Base-by-base conservation (phyloP, 2,888 invertebrate species). In the Dinocampus coccinellae region DNA sequence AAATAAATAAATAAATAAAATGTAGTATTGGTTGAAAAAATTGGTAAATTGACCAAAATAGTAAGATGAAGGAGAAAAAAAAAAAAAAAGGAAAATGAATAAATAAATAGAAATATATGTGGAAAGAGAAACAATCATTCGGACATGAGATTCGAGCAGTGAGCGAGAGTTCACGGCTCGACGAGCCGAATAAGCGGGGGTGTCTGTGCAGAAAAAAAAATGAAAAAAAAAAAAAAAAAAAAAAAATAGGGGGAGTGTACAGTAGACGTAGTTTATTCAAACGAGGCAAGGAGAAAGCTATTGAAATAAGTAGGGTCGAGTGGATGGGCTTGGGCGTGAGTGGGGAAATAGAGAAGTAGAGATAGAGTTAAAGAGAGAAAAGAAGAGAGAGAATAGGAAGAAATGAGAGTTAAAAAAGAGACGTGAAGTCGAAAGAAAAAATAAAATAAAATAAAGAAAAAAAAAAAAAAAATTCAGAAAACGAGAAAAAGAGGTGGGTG, bases 231-330 rank as follows among this genome's bases (percentile, higher is more conserved):
- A 20, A 22, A 13, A 20, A 29, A 34, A 20, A 22, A 33, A 16
- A 36, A 69, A 34, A 6, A 16, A 11, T 29, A 4, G 52, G 66
- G 64, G 70, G 66, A 47, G 67, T 42, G 76, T 75, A 73, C 65
- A 74, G 76, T 76, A 78, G 77, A 76, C 76, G 77, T 74, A 81
- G 82, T 80, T 85, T 83, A 83, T 84, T 85, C 84, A 84, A 84
- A 84, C 82, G 83, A 83, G 79, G 79, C 79, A 78, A 81, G 80
- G 72, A 81, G 82, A 82, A 82, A 82, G 82, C 83, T 82, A 85
- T 85, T 84, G 84, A 83, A 83, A 85, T 84, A 85, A 86, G 85
- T 84, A 85, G 84, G 84, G 82, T 85, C 82, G 84, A 85, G 83
- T 83, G 80, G 80, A 81, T 81, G 79, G 77, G 75, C 68, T 72